A percentile compares a stretch with the other conserved stretches of the same genome.
These are phyloP conservation scores for Channa striata DNA, from an alignment of 2,797 vertebrate genomes.

Conservation along the genomic window DNA sequence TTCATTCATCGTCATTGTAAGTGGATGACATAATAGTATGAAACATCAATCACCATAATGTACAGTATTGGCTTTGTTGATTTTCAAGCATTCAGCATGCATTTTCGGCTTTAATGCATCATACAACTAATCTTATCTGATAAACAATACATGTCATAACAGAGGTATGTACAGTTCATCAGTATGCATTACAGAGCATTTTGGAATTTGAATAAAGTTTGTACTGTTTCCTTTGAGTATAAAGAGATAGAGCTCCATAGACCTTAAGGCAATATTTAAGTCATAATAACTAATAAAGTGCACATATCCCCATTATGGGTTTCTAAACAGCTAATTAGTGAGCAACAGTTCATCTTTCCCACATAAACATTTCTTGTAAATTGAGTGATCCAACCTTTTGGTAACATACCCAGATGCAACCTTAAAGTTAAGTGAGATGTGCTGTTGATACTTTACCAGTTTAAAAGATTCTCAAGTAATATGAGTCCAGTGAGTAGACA, in stretches of 20 bases:
- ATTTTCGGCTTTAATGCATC: slow-evolving; percentile 38
- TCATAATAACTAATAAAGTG: slow-evolving; percentile 33
- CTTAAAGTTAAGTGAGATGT: no score
- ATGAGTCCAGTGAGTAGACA: no score
- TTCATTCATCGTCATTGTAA: slow-evolving; percentile 38
- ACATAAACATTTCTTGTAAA: neutral
- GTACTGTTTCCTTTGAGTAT: slow-evolving; percentile 54
- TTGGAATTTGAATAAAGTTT: slow-evolving; percentile 58
- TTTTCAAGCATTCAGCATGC: slow-evolving; percentile 30
- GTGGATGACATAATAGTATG: slow-evolving; percentile 29
- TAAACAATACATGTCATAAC: slow-evolving; percentile 38
- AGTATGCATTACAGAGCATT: slow-evolving; percentile 60
- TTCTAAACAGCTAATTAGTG: slow-evolving; percentile 16
- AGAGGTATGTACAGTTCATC: slow-evolving; percentile 56
- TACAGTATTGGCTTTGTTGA: slow-evolving; percentile 35
- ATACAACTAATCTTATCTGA: slow-evolving; percentile 38
- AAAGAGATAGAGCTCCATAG: slow-evolving; percentile 27
- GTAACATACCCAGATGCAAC: neutral
- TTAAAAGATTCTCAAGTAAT: no score
- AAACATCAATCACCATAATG: slow-evolving; percentile 35
- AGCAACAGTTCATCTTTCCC: neutral
- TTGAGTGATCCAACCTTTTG: neutral
- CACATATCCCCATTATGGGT: slow-evolving; percentile 18
- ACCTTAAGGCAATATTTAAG: slow-evolving; percentile 29
- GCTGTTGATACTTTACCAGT: no score